Conservation (phyloP, 2,797 vertebrate genomes). For the Malacoctenus gilli region DNA sequence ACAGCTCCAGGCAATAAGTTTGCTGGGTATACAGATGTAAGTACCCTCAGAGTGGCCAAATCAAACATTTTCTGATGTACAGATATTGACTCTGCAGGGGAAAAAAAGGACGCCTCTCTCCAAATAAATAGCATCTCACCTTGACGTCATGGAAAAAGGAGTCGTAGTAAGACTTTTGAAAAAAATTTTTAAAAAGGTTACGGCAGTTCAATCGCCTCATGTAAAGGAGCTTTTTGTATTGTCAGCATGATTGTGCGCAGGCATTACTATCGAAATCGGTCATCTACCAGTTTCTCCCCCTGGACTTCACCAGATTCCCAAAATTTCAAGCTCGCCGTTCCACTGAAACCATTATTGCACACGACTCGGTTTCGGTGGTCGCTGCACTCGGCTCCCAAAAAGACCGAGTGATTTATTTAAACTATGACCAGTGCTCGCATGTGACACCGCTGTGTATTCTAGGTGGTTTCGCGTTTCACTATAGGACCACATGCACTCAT, state of each 20-base stretch:
- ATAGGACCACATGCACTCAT: slow-evolving; percentile 55
- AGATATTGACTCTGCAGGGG: slow-evolving; percentile 7
- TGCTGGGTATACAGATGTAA: slow-evolving; percentile 29
- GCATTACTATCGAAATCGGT: too few species aligned
- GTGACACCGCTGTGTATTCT: slow-evolving; percentile 55
- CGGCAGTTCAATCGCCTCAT: too few species aligned
- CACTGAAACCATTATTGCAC: slow-evolving; percentile 34
- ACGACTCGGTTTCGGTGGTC: slow-evolving; percentile 31
- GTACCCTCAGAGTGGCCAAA: slow-evolving; percentile 22
- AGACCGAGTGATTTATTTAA: slow-evolving; percentile 59
- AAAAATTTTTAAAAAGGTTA: too few species aligned
- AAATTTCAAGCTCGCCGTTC: too few species aligned
- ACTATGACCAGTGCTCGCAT: slow-evolving; percentile 54
- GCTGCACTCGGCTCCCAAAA: slow-evolving; percentile 14
- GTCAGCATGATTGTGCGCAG: too few species aligned
- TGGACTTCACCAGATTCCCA: too few species aligned
- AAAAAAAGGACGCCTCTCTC: too few species aligned
- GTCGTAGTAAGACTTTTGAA: too few species aligned
- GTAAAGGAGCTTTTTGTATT: too few species aligned
- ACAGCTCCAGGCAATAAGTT: slow-evolving; percentile 24
- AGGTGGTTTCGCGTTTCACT: slow-evolving; percentile 59
- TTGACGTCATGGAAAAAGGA: too few species aligned
- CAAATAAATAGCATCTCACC: too few species aligned
- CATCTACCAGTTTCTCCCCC: too few species aligned
- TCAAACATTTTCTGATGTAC: slow-evolving; percentile 33